Base-by-base conservation (phyloP, 2,113 vertebrate genomes). In the Meleagris gallopavo region DNA sequence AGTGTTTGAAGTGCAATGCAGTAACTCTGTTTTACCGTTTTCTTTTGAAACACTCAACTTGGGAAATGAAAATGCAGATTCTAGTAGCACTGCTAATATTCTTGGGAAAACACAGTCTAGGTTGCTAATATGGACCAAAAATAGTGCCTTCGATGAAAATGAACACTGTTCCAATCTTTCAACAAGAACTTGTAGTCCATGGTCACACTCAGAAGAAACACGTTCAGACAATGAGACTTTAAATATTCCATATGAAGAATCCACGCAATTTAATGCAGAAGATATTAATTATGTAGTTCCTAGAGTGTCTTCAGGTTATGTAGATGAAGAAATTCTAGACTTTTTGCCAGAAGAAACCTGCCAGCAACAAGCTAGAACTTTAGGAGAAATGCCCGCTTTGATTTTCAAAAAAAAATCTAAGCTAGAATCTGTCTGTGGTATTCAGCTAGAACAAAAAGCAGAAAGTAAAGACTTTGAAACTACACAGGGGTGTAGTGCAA, bases 101-200 rank as follows among this genome's bases (percentile, higher is more conserved):
- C 98, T 99, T 97, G 98, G 98, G 96, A 99, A 99, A 98, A 99
- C 99, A 97, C 99, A 99, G 98, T 99, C 99, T 97, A 99, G 99
- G 97, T 99, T 99, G 98, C 98, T 99, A 96, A 99, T 99, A 98
- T 99, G 99, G 99, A 99, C 99, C 99, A 99, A 99, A 99, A 99
- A 99, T 99, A 99, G 99, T 99, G 99, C 99, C 99, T 99, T 99
- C 98, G 99, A 99, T 95, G 99, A 99, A 98, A 99, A 99, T 69
- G 99, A 99, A 99, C 99, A 99, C 97, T 99, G 99, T 99, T 99
- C 99, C 93, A 99, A 99, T 97, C 98, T 99, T 97, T 99, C 99
- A 95, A 99, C 99, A 6, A 98, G 99, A 98, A 99, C 99, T 79
- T 99, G 99, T 98, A 99, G 99, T 97, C 99, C 99, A 14, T 99